These are phyloP conservation scores for Entomobrya proxima DNA, from an alignment of 2,888 invertebrate genomes.

Conservation along the genomic window DNA sequence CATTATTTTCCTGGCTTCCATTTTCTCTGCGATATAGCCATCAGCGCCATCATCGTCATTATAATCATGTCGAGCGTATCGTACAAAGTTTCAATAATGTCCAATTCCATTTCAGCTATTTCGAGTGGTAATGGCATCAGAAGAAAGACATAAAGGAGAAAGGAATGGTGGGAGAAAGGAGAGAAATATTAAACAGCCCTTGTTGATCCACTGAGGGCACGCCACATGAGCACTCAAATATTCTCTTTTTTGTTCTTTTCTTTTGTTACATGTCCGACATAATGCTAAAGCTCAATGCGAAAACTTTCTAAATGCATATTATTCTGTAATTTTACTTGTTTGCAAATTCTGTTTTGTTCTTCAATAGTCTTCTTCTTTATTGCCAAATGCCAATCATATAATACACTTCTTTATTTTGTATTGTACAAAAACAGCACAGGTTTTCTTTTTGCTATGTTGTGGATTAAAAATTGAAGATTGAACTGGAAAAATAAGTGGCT, in stretches of 20 bases:
- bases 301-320: background rate
- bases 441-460: background rate
- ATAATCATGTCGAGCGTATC: background rate
- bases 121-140: too few species aligned
- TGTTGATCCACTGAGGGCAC: slow-evolving; percentile 2
- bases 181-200: background rate
- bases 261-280: slow-evolving; percentile 7
- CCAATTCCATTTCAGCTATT: background rate
- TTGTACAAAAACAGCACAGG: background rate
- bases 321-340: background rate
- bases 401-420: background rate
- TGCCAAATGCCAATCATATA: background rate
- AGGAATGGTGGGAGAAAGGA: background rate
- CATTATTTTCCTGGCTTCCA: slow-evolving; percentile 22
- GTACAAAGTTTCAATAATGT: slow-evolving; percentile 32
- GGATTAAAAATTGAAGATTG: slow-evolving; percentile 43
- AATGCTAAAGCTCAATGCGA: background rate
- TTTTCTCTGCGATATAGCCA: slow-evolving; percentile 11
- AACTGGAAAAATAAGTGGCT: slow-evolving; percentile 43
- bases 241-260: background rate
- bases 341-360: background rate
- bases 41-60: background rate
- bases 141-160: too few species aligned
- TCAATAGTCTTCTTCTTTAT: too few species aligned
- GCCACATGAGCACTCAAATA: slow-evolving; percentile 18